These are phyloP conservation scores for Wasmannia auropunctata DNA, from an alignment of 1,140 invertebrate genomes.

Conservation along the genomic window DNA sequence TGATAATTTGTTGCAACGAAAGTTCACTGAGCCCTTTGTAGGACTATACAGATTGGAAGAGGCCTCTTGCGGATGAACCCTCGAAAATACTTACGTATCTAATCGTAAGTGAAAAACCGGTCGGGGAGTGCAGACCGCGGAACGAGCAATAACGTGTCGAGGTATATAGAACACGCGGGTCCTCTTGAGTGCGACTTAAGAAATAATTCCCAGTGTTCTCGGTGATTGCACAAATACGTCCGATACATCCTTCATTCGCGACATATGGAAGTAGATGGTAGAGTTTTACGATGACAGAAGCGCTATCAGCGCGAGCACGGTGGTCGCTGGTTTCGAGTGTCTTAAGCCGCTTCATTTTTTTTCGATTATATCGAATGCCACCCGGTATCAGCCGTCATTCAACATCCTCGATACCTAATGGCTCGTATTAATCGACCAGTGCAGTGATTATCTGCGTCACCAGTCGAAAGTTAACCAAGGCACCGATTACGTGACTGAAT, in stretches of 20 bases:
- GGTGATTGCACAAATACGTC: constrained; percentile 25
- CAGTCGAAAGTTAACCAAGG: constrained; percentile 65
- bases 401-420: constrained; percentile 68
- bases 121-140: constrained; percentile 4
- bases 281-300: constrained; percentile 56
- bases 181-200: constrained; percentile 35
- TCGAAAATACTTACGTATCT: constrained; percentile 41
- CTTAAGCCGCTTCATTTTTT: constrained; percentile 30
- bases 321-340: constrained; percentile 58
- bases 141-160: constrained; percentile 12
- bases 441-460: constrained; percentile 65
- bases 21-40: constrained; percentile 4
- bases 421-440: constrained; percentile 69
- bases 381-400: constrained; percentile 60
- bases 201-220: constrained; percentile 34
- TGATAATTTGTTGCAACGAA: not conserved
- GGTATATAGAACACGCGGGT: constrained; percentile 10
- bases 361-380: constrained; percentile 62
- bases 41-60: not conserved
- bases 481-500: constrained; percentile 67
- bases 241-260: constrained; percentile 30
- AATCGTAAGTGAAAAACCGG: constrained; percentile 47
- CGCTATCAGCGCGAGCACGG: constrained; percentile 61
- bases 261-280: constrained; percentile 31
- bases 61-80: not conserved